Evolutionary conservation across 1,140 invertebrate species (phyloP), one percentile per base, ranked within the genome.

Genomic region (Ectropis grisescens): DNA sequence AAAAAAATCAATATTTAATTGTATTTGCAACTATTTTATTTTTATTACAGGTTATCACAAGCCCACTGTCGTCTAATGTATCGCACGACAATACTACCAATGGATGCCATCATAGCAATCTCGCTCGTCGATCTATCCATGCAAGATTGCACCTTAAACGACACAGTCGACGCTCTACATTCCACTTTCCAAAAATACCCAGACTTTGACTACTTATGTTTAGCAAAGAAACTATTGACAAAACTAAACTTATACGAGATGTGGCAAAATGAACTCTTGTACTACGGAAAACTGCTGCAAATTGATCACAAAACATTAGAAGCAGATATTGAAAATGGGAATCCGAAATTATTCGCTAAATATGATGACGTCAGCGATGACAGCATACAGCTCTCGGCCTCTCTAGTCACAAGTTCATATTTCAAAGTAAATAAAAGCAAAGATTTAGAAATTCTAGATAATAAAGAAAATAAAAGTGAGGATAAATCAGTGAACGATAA

Each of bases 51-150:
- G 43, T 67, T 83, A 52, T 82, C 82, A 29, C 78, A 82, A 60
- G 82, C 82, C 1, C 82, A 83, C 40, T 80, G 76, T 27, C 64
- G 76, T 8, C 51, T 83, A 1, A 83, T 83, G 82, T 80, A 75
- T 41, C 49, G 80, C 9, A 67, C 55, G 0, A 64, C 54, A 5
- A 81, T 82, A 23, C 41, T 80, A 35, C 56, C 80, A 11, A 55
- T 81, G 49, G 80, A 83, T 41, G 82, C 82, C 9, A 58, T 83
- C 34, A 51, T 61, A 11, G 78, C 78, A n/a, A 61, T 82, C 10
- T 72, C 66, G 2, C 54, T 83, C 2, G 66, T 82, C 24, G 82
- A 83, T 40, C 37, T 83, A 14, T 83, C 82, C 4, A 82, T 82
- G 82, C 78, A 79, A 47, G 80, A 80, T 34, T 81, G 76, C 29